Conservation (phyloP, 2,888 invertebrate genomes). For the Strigamia transsilvanica region DNA sequence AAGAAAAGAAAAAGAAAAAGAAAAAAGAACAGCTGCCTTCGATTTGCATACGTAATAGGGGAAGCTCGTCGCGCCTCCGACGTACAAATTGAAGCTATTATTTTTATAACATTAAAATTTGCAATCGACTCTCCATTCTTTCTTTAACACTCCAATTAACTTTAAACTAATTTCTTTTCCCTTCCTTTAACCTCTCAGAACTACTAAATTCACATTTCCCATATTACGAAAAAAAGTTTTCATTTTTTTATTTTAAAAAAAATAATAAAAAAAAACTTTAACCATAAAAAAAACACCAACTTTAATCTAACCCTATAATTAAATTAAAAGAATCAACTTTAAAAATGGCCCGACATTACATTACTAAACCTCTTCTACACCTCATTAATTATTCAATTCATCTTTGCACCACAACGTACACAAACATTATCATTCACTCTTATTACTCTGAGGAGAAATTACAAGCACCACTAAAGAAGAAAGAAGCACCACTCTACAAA, state of each 20-base stretch:
- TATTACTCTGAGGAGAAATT: slow-evolving; percentile 45
- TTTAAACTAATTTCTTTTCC: slow-evolving; percentile 4
- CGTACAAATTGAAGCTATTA: slow-evolving; percentile 15
- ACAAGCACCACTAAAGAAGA: slow-evolving; percentile 49
- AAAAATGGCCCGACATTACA: slow-evolving; percentile 14
- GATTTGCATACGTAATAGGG: slow-evolving; percentile 39
- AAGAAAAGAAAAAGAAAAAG: neutral
- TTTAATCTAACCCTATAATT: neutral
- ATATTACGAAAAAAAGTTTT: too few relatives aligned
- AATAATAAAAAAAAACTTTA: neutral
- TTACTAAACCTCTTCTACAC: slow-evolving; percentile 48
- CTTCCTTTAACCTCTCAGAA: neutral
- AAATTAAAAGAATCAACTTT: slow-evolving; percentile 11
- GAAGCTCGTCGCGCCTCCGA: slow-evolving; percentile 28
- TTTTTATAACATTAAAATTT: slow-evolving; percentile 16
- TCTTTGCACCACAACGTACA: slow-evolving; percentile 48
- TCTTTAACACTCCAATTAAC: slow-evolving; percentile 30
- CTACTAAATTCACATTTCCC: neutral
- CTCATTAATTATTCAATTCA: slow-evolving; percentile 49
- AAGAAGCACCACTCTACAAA: slow-evolving; percentile 47
- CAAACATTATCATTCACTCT: slow-evolving; percentile 48
- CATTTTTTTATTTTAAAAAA: neutral
- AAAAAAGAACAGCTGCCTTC: slow-evolving; percentile 37
- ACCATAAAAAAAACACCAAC: neutral
- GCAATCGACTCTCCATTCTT: slow-evolving; percentile 9